Evolutionary conservation across 2,797 vertebrate genomes (phyloP).

Genomic region (Notolepis coatsorum): DNA sequence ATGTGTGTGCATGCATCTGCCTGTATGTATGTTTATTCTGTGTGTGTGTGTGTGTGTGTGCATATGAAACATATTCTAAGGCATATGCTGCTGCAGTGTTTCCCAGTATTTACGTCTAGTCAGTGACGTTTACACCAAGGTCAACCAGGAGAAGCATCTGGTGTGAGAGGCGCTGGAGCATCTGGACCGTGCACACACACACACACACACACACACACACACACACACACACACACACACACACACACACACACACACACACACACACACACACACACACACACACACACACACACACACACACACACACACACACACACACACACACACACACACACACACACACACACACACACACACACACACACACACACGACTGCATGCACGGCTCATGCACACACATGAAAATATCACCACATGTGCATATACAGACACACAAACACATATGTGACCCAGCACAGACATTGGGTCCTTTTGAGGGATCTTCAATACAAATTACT

Average conservation of each 20-base stretch:
- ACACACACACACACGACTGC: too few relatives aligned
- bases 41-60: conserved; percentile 39
- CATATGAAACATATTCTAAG: too few relatives aligned
- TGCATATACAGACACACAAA: too few relatives aligned
- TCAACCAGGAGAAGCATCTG: conserved; percentile 81
- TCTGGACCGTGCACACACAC: too few relatives aligned
- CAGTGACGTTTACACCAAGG: conserved; percentile 70
- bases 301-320: neutral
- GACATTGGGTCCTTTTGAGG: too few relatives aligned
- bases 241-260: conserved; percentile 2
- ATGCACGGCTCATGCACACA: too few relatives aligned
- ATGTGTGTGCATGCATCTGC: neutral
- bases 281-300: neutral
- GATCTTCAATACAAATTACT: too few relatives aligned
- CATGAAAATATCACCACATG: too few relatives aligned
- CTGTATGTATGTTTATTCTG: neutral
- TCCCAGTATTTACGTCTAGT: conserved; percentile 55
- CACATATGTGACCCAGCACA: too few relatives aligned
- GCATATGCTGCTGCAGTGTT: conserved; percentile 56
- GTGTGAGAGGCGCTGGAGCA: too few relatives aligned
- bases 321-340: neutral
- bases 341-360: too few relatives aligned
- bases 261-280: conserved; percentile 1
- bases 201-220: conserved; percentile 1
- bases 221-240: neutral